Percentiles rank a stretch among this genome's conserved stretches.
Conservation (phyloP, 2,113 vertebrate genomes). For the Laticauda colubrina region DNA sequence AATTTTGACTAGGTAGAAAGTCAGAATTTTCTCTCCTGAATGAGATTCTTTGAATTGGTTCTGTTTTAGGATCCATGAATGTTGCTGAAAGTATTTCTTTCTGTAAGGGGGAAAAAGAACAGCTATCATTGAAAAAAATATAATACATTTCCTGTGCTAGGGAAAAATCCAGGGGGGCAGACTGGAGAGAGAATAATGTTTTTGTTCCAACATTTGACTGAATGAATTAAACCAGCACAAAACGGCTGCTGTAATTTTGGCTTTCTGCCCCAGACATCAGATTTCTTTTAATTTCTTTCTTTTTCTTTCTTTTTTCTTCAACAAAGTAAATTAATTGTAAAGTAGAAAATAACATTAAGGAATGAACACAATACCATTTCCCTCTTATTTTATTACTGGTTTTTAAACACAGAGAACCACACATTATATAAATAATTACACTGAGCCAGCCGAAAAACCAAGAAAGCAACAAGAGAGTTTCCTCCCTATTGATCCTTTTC, state of each 20-base stretch:
- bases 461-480: slow-evolving; percentile 65
- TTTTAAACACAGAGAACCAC: slow-evolving; percentile 35
- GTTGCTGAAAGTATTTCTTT: neutral
- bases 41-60: slow-evolving; percentile 8
- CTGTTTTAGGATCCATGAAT: neutral
- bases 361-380: slow-evolving; percentile 39
- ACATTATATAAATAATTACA: slow-evolving; percentile 56
- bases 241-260: slow-evolving; percentile 55
- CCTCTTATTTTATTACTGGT: slow-evolving; percentile 23
- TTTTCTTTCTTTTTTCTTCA: slow-evolving; percentile 52
- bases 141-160: slow-evolving; percentile 58
- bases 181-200: slow-evolving; percentile 60
- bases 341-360: slow-evolving; percentile 50
- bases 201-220: slow-evolving; percentile 63
- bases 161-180: slow-evolving; percentile 27
- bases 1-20: neutral
- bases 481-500: slow-evolving; percentile 68
- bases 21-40: neutral
- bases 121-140: neutral
- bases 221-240: slow-evolving; percentile 39
- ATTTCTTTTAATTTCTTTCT: slow-evolving; percentile 58
- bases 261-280: slow-evolving; percentile 61
- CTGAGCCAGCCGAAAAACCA: slow-evolving; percentile 51
- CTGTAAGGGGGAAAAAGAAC: neutral
- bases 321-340: slow-evolving; percentile 60